Conservation (phyloP, 2,888 invertebrate species). For the Drosophila neotestacea region DNA sequence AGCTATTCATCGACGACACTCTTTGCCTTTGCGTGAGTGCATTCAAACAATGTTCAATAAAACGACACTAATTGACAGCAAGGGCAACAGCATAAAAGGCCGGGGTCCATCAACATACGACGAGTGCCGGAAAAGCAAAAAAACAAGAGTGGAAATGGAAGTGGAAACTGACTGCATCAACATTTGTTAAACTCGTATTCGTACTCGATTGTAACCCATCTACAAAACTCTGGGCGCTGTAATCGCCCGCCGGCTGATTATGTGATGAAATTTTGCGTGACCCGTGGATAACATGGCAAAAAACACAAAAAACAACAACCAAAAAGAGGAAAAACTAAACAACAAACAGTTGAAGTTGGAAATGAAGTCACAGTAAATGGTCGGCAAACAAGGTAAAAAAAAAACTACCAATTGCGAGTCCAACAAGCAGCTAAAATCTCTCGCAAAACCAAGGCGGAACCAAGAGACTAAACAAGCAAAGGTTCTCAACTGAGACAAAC, state of each 20-base stretch:
- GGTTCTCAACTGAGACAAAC: slow-evolving; percentile 29
- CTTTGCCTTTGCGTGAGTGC: slow-evolving; percentile 48
- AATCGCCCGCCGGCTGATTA: slow-evolving; percentile 71
- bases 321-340: slow-evolving; percentile 32
- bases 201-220: slow-evolving; percentile 24
- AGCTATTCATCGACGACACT: slow-evolving; percentile 36
- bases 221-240: slow-evolving; percentile 31
- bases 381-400: slow-evolving; percentile 19
- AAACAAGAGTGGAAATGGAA: slow-evolving; percentile 48
- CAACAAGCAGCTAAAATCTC: slow-evolving; percentile 13
- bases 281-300: slow-evolving; percentile 59
- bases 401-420: slow-evolving; percentile 23
- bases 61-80: slow-evolving; percentile 75
- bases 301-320: background rate
- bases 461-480: slow-evolving; percentile 11
- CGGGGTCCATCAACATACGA: slow-evolving; percentile 43
- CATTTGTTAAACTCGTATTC: slow-evolving; percentile 29
- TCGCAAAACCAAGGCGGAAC: slow-evolving; percentile 31
- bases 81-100: slow-evolving; percentile 70
- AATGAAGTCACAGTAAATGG: slow-evolving; percentile 64
- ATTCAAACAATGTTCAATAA: slow-evolving; percentile 73
- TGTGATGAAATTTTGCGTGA: slow-evolving; percentile 82
- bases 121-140: slow-evolving; percentile 69
- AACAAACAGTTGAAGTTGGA: slow-evolving; percentile 37
- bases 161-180: slow-evolving; percentile 57